These are phyloP conservation scores for Euplexia lucipara DNA, from an alignment of 2,888 invertebrate species.

Conservation along the genomic window DNA sequence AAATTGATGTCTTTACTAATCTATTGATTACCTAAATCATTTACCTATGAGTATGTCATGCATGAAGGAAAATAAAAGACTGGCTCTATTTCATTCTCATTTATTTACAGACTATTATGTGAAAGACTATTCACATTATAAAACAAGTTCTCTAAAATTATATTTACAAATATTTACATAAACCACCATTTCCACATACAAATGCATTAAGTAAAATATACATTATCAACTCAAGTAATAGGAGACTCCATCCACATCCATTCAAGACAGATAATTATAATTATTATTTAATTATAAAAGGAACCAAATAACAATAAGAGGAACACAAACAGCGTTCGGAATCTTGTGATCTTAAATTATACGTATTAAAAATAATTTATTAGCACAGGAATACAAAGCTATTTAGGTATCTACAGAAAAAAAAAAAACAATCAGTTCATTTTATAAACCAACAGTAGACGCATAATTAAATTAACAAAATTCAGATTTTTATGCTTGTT, in stretches of 20 bases:
- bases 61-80: constrained; percentile 57
- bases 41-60: background rate
- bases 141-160: constrained; percentile 85
- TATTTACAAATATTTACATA: constrained; percentile 85
- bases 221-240: constrained; percentile 69
- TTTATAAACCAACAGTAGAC: constrained; percentile 65
- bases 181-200: constrained; percentile 69
- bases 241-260: constrained; percentile 65
- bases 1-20: too few species aligned
- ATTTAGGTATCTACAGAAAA: constrained; percentile 60
- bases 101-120: constrained; percentile 90
- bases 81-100: constrained; percentile 84
- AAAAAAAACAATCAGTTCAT: constrained; percentile 74
- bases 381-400: constrained; percentile 63
- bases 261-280: constrained; percentile 60
- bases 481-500: background rate
- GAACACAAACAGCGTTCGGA: constrained; percentile 74
- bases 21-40: background rate
- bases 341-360: constrained; percentile 67
- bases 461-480: constrained; percentile 24
- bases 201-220: constrained; percentile 79
- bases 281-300: constrained; percentile 71
- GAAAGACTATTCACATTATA: constrained; percentile 88
- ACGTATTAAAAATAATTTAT: constrained; percentile 73
- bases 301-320: constrained; percentile 78